Percentiles rank a stretch among this genome's conserved stretches.
Conservation (phyloP, 2,797 vertebrate genomes). For the Cryptoblepharus egeriae region DNA sequence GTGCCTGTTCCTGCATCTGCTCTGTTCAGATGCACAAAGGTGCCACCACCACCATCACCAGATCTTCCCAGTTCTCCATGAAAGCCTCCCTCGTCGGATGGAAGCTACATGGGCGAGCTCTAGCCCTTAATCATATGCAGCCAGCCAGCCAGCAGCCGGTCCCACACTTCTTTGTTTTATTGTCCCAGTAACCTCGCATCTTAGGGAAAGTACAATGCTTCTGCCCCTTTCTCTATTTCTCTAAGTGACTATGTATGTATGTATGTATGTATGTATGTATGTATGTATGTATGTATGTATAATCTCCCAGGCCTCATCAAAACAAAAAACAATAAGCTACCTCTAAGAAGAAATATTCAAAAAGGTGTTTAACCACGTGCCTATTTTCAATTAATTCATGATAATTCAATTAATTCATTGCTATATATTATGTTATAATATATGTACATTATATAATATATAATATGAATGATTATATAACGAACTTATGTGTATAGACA, state of each 20-base stretch:
- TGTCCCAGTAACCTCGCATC: not conserved
- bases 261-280: too few relatives aligned
- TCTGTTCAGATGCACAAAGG: not conserved
- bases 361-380: not conserved
- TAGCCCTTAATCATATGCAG: not conserved
- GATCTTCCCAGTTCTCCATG: not conserved
- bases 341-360: not conserved
- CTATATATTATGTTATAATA: too few relatives aligned
- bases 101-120: not conserved
- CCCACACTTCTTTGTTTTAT: constrained; percentile 23
- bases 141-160: not conserved
- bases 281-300: too few relatives aligned
- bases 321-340: not conserved
- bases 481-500: too few relatives aligned
- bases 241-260: not conserved
- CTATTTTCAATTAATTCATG: not conserved
- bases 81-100: not conserved
- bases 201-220: not conserved
- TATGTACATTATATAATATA: too few relatives aligned
- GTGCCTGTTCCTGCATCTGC: constrained; percentile 9
- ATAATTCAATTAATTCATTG: too few relatives aligned
- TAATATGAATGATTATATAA: too few relatives aligned
- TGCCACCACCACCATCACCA: not conserved
- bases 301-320: not conserved
- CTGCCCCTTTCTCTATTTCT: not conserved